These are phyloP conservation scores for Muscidifurax raptorellus DNA, from an alignment of 1,140 invertebrate species.

Conservation along the genomic window DNA sequence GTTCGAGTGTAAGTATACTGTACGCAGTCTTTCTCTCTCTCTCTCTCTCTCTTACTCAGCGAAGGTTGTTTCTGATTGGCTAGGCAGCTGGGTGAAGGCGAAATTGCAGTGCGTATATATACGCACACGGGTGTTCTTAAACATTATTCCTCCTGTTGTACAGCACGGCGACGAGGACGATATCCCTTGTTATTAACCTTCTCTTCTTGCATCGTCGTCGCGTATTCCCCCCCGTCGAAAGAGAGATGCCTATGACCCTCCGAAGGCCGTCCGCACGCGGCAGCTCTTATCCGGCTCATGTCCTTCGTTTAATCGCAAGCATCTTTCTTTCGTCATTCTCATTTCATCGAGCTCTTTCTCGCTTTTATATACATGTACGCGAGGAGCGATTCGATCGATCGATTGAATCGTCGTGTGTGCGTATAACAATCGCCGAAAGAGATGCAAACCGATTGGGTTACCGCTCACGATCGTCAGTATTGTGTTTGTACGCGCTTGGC, in stretches of 20 bases:
- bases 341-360: constrained; percentile 44
- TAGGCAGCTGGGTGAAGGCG: constrained; percentile 66
- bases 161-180: not conserved
- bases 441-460: constrained; percentile 22
- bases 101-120: constrained; percentile 52
- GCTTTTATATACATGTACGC: not conserved
- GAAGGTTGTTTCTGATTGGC: constrained; percentile 67
- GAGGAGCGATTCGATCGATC: not conserved
- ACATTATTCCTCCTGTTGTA: not conserved
- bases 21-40: too few species aligned
- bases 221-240: not conserved
- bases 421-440: constrained; percentile 4
- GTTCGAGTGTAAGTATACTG: constrained; percentile 12
- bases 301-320: constrained; percentile 20
- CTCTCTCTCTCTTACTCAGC: constrained; percentile 22
- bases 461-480: constrained; percentile 5
- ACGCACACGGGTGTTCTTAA: not conserved
- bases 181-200: constrained; percentile 57
- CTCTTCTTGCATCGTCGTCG: constrained; percentile 15
- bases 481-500: not conserved
- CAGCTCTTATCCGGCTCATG: constrained; percentile 46
- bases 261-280: constrained; percentile 38
- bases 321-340: constrained; percentile 50
- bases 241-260: constrained; percentile 50
- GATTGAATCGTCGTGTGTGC: not conserved